Evolutionary conservation across 2,113 vertebrate species (phyloP).

Genomic region (Rattus norvegicus): GRCr8 NC_086037.1:44840501-44841000

Average conservation of each 20-base stretch:
- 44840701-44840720: conserved; percentile 22
- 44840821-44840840: not conserved
- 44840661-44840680: not conserved
- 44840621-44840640: not conserved
- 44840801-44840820: not conserved
- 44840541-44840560: not conserved
- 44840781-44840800: conserved; percentile 1
- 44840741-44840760: conserved; percentile 7
- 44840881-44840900: not conserved
- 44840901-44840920: not conserved
- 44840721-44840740: not conserved
- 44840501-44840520: conserved; percentile 10
- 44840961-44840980: not conserved
- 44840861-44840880: not conserved
- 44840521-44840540: not conserved
- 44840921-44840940: too few relatives aligned
- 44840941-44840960: not conserved
- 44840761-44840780: not conserved
- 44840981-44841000: not conserved
- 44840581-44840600: conserved; percentile 15
- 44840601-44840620: not conserved
- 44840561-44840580: not conserved
- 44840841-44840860: too few relatives aligned
- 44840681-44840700: not conserved
- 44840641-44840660: not conserved